Evolutionary conservation across 2,888 invertebrate species (phyloP).

Genomic region (Kuschelorhynchus macadamiae): DNA sequence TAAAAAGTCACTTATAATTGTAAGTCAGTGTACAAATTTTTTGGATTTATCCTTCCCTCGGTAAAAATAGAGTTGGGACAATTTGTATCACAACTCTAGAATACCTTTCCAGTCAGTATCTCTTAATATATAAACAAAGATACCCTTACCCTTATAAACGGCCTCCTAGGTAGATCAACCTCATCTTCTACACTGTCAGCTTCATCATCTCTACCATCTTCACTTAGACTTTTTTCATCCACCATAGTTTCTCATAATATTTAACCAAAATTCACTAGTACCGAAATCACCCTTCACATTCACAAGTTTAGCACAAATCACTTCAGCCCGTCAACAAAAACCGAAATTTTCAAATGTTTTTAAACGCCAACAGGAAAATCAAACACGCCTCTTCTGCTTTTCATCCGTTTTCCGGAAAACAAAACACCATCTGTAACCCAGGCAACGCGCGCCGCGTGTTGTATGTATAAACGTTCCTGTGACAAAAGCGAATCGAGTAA

Average conservation of each 20-base stretch:
- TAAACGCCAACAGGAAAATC: neutral
- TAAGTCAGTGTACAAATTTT: too few relatives aligned
- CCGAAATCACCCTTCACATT: too few relatives aligned
- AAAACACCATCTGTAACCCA: slow-evolving; percentile 20
- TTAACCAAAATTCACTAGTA: neutral
- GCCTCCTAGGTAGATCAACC: slow-evolving; percentile 51
- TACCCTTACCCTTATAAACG: slow-evolving; percentile 55
- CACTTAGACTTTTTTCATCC: slow-evolving; percentile 20
- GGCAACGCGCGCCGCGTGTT: slow-evolving; percentile 13
- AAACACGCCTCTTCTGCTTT: slow-evolving; percentile 15
- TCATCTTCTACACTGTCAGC: slow-evolving; percentile 46
- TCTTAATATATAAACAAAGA: too few relatives aligned
- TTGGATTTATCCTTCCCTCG: too few relatives aligned
- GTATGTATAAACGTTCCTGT: slow-evolving; percentile 1
- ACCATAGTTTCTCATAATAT: slow-evolving; percentile 35
- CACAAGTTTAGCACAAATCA: too few relatives aligned
- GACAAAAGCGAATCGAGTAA: slow-evolving; percentile 36
- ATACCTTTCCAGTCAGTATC: too few relatives aligned
- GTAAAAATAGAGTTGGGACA: too few relatives aligned
- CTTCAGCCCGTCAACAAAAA: too few relatives aligned
- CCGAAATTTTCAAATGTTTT: neutral
- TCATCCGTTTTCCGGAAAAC: slow-evolving; percentile 16
- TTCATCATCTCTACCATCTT: slow-evolving; percentile 4
- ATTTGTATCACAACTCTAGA: too few relatives aligned
- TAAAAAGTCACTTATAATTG: too few relatives aligned